These are phyloP conservation scores for Anas bahamensis DNA, from an alignment of 2,797 vertebrate genomes.

Conservation along the genomic window DNA sequence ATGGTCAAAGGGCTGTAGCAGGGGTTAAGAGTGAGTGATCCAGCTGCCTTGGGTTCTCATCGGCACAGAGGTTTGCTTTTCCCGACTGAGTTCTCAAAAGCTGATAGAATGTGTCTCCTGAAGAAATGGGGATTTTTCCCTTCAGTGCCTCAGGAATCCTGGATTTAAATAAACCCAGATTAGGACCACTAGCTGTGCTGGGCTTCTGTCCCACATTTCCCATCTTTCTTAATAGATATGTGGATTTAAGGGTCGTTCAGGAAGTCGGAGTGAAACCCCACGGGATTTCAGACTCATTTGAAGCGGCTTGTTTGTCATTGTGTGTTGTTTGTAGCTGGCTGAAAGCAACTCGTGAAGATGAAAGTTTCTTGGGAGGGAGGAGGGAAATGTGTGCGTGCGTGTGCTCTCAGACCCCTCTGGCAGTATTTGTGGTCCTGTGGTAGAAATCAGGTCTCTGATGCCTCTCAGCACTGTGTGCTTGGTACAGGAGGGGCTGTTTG, in stretches of 20 bases:
- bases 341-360: not conserved
- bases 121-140: not conserved
- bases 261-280: not conserved
- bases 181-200: not conserved
- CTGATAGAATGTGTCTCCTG: not conserved
- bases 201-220: not conserved
- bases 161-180: not conserved
- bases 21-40: not conserved
- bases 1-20: not conserved
- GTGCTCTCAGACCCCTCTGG: not conserved
- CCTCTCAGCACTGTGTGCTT: not conserved
- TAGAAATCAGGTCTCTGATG: not conserved
- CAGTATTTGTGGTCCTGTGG: not conserved
- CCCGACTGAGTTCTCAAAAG: not conserved
- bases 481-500: not conserved
- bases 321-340: not conserved
- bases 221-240: not conserved
- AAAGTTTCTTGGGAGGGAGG: not conserved
- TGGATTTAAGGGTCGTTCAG: not conserved
- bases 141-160: not conserved
- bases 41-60: not conserved
- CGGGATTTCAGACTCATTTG: not conserved
- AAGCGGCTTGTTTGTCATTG: not conserved
- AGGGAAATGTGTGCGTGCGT: not conserved
- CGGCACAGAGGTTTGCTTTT: not conserved